phyloP scores from a whole-genome alignment of 2,797 vertebrate genomes.

The Coluber constrictor region DNA sequence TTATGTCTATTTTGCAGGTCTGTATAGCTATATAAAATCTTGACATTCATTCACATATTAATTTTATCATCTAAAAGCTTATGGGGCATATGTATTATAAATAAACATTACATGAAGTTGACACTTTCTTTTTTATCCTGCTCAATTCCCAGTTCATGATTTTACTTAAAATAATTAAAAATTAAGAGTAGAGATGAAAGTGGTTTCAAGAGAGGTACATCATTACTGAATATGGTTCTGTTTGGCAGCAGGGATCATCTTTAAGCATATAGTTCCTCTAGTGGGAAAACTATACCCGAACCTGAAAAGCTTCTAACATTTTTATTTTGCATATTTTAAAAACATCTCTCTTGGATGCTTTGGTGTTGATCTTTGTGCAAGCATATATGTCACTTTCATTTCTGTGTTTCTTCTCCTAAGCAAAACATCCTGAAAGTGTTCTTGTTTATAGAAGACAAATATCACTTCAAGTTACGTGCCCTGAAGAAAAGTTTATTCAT shows the following conservation, averaged over 20 bases:
- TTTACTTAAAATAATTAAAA: not conserved
- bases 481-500: conserved; percentile 53
- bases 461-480: conserved; percentile 42
- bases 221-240: not conserved
- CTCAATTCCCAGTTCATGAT: not conserved
- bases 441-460: conserved; percentile 54
- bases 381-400: conserved; percentile 18
- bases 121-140: not conserved
- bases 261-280: not conserved
- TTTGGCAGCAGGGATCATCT: not conserved
- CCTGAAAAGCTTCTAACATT: not conserved
- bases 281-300: not conserved
- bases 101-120: not conserved
- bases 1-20: not conserved
- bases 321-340: not conserved
- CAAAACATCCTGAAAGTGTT: conserved; percentile 52
- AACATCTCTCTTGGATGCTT: not conserved
- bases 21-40: not conserved
- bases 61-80: not conserved
- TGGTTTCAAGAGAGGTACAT: not conserved
- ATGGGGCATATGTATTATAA: not conserved
- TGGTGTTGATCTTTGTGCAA: not conserved
- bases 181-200: not conserved
- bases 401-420: conserved; percentile 46
- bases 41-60: not conserved